Base-by-base conservation (phyloP, 2,888 invertebrate genomes). In the Vesta saturnalis region DNA sequence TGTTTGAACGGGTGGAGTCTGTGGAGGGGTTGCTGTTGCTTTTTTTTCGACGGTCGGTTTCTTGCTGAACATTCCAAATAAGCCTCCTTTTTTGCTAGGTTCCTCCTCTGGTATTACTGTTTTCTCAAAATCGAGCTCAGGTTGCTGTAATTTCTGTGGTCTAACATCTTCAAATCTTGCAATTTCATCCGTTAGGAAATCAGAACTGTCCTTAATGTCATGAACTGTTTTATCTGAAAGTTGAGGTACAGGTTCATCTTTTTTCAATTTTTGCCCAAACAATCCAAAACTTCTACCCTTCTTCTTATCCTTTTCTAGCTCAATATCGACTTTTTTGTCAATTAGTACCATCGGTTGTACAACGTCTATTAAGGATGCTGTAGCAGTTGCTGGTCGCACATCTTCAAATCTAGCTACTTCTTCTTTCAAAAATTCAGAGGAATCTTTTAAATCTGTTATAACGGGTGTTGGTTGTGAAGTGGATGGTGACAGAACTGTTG, bases 381-480 rank as follows among this genome's bases (percentile, higher is more conserved):
- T 52, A 1, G 52, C 52, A 10, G 52, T 19, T 4, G 52, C 10
- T 16, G 64, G 62, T 52, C 63, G 63, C 6, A 76, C 74, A 55
- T 74, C 76, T 46, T 76, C 68, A 30, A 72, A 74, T 15, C 63
- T 58, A 39, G 71, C 69, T n/a, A 74, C 61, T 74, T 76, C 76
- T n/a, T 64, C 68, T 52, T 69, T 72, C 43, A 77, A 58, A 64
- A 77, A 76, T n/a, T 70, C 65, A 1, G 69, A 61, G 18, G 73
- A 69, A 65, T 74, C 74, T 18, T 59, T 60, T 47, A 76, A 74
- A 22, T 72, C 66, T 5, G 19, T 39, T n/a, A 39, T 14, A 5
- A 21, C 16, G 0, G 21, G 21, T 10, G 39, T 22, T 6, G 39
- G 19, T 6, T 35, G 30, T 6, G 8, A 12, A 18, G 19, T 4